Evolutionary conservation across 2,888 invertebrate species (phyloP), one percentile per base, ranked within the genome.

Genomic region (Pardosa pseudoannulata): DNA sequence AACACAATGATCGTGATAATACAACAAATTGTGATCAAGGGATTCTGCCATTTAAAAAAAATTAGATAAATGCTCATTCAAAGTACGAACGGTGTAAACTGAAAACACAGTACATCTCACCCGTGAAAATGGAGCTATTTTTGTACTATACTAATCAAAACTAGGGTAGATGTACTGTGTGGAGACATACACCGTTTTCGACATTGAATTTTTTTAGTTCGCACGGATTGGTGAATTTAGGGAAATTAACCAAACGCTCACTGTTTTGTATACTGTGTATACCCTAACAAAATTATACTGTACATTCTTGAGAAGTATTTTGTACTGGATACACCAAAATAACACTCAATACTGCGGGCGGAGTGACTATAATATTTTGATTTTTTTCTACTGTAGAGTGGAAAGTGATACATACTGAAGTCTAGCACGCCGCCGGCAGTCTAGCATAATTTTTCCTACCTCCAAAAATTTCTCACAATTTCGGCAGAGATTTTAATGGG

Each of bases 81-180:
- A 85, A 85, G 83, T 85, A 85, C 67, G 70, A 72, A 29, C 65
- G 50, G 23, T 67, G 31, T 50, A 71, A 41, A 11, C 19, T 11
- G n/a, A 50, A 56, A 36, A 6, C 62, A 9, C 23, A 29, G 56
- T 46, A 31, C 32, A 68, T 41, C 41, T 68, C 28, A 31, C 76
- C 67, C 73, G 72, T 29, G 31, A 67, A 70, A 76, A 32, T 56
- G 87, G 87, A 87, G 87, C 76, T 87, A 87, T 87, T 87, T 87
- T 87, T 87, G 80, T 87, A 87, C 68, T 80, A 76, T 87, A 71
- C 76, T 87, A 87, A 87, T 87, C 87, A 87, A 87, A 87, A 87
- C 80, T 73, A 67, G 87, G 67, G 80, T 29, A 16, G 39, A 31
- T 70, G 28, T 41, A 74, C 50, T 46, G 41, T 19, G 56, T 72